phyloP scores from a whole-genome alignment of 2,113 vertebrate genomes.

The Chionis minor region DNA sequence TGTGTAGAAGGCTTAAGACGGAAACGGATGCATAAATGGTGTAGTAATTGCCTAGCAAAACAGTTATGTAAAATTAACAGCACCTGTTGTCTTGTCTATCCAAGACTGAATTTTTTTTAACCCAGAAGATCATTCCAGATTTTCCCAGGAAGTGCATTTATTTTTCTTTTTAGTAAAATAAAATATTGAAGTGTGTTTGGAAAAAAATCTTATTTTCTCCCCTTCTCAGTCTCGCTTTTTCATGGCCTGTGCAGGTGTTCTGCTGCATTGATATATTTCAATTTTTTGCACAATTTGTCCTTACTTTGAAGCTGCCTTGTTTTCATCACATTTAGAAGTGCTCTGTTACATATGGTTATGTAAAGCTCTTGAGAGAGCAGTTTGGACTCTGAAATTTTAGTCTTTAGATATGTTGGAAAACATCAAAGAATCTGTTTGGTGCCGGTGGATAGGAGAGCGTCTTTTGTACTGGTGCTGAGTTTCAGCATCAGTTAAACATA shows the following conservation, averaged over 20 bases:
- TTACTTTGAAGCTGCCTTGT: background rate
- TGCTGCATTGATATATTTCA: background rate
- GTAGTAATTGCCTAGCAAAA: background rate
- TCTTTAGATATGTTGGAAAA: background rate
- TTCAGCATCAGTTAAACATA: background rate
- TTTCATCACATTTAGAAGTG: background rate
- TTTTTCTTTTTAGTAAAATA: background rate
- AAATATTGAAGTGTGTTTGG: background rate
- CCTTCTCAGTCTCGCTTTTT: background rate
- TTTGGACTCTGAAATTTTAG: background rate
- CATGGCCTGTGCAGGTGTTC: background rate
- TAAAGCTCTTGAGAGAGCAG: background rate
- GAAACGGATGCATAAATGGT: background rate
- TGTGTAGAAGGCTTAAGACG: background rate
- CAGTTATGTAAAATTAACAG: background rate
- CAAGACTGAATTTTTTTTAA: background rate
- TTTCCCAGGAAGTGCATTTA: background rate
- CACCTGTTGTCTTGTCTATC: background rate
- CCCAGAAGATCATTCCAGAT: background rate
- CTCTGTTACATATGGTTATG: background rate
- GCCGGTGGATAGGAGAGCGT: background rate
- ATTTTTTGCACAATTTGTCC: background rate
- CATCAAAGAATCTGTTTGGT: background rate
- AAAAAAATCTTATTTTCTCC: background rate
- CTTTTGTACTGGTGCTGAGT: background rate